Conservation (phyloP, 2,888 invertebrate species). For the Galerucella pusilla region DNA sequence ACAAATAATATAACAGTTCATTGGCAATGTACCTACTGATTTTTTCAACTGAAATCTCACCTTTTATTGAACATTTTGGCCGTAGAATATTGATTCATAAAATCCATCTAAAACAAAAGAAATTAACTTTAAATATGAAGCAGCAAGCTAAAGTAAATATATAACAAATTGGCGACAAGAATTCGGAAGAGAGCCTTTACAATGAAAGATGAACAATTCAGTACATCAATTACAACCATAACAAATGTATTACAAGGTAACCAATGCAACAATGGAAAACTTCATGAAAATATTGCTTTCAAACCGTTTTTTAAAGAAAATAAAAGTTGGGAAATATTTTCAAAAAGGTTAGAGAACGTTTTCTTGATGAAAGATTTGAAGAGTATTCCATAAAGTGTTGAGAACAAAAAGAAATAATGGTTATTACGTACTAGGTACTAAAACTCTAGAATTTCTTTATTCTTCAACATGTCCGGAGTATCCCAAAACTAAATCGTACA, state of each 20-base stretch:
- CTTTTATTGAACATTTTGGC: conserved; percentile 30
- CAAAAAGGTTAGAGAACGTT: too few species aligned
- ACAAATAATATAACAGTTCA: not conserved
- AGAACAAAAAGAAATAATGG: conserved; percentile 2
- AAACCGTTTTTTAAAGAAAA: too few species aligned
- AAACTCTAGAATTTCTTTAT: not conserved
- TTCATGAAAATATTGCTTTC: not conserved
- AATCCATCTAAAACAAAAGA: conserved; percentile 43
- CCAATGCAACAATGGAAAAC: not conserved
- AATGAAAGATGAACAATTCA: not conserved
- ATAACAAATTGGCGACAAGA: too few species aligned
- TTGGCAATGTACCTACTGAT: not conserved
- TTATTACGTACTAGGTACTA: not conserved
- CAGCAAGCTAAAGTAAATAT: not conserved
- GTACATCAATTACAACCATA: too few species aligned
- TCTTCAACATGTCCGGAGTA: not conserved
- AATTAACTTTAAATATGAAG: too few species aligned
- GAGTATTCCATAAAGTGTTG: not conserved
- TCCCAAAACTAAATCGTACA: conserved; percentile 5
- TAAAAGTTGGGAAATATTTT: too few species aligned
- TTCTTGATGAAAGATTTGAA: not conserved
- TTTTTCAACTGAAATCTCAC: conserved; percentile 28
- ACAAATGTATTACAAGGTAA: too few species aligned
- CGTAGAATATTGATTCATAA: conserved; percentile 33
- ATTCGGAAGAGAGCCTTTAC: not conserved